Evolutionary conservation across 53 echinoderm and acorn worm species (phyloP).

Genomic region (Glandiceps talaboti): DNA sequence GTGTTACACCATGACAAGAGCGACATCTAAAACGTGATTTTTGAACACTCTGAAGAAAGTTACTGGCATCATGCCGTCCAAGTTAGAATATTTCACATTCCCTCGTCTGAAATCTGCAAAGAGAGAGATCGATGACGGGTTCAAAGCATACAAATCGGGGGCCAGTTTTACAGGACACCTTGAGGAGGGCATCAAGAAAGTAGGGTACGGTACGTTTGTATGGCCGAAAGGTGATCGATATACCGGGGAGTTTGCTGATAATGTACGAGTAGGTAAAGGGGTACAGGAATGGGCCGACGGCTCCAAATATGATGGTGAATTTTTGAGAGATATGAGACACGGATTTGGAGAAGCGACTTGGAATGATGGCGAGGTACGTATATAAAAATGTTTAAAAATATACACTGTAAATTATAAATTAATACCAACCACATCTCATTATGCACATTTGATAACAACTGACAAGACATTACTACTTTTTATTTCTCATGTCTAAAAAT

Average conservation of each 20-base stretch:
- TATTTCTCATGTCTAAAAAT: too few relatives aligned
- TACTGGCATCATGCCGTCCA: not conserved
- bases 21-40: too few relatives aligned
- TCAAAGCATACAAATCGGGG: slow-evolving; percentile 85
- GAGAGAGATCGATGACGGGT: slow-evolving; percentile 34
- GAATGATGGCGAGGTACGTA: slow-evolving; percentile 80
- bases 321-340: slow-evolving; percentile 75
- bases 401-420: too few relatives aligned
- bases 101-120: slow-evolving; percentile 81
- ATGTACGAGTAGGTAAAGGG: slow-evolving; percentile 72
- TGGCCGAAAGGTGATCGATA: slow-evolving; percentile 96
- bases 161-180: slow-evolving; percentile 71
- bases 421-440: too few relatives aligned
- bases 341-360: slow-evolving; percentile 79
- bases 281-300: slow-evolving; percentile 90
- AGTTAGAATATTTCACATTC: slow-evolving; percentile 63
- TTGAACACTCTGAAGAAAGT: too few relatives aligned
- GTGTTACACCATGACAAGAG: not conserved
- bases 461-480: too few relatives aligned
- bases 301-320: slow-evolving; percentile 57
- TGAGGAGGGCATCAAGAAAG: slow-evolving; percentile 48
- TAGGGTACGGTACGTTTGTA: slow-evolving; percentile 62
- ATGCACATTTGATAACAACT: too few relatives aligned
- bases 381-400: too few relatives aligned
- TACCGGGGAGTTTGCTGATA: slow-evolving; percentile 64